A percentile compares a stretch with the other conserved stretches of the same genome.
phyloP scores from a whole-genome alignment of 2,888 invertebrate species.

The Euclidia mi region DNA sequence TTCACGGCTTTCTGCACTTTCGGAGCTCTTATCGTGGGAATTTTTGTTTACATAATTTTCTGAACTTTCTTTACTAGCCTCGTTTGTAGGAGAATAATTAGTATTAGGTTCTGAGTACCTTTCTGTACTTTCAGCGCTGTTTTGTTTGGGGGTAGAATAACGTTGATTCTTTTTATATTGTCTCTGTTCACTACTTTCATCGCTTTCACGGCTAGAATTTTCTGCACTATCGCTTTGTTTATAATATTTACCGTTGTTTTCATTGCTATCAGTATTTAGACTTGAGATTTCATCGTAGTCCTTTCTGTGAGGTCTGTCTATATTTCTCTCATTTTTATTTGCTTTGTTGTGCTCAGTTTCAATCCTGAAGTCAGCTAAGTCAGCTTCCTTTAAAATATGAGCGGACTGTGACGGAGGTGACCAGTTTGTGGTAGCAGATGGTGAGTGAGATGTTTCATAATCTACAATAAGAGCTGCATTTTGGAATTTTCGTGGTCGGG shows the following conservation, averaged over 20 bases:
- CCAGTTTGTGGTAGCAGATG: constrained; percentile 51
- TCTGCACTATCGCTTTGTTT: constrained; percentile 11
- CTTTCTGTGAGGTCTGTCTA: constrained; percentile 46
- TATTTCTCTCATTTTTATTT: constrained; percentile 31
- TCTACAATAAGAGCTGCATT: constrained; percentile 69
- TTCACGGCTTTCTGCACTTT: constrained; percentile 39
- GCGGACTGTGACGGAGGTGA: constrained; percentile 50
- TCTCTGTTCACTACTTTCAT: constrained; percentile 42
- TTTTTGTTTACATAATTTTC: constrained; percentile 33
- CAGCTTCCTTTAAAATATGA: constrained; percentile 64
- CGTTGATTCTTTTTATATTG: constrained; percentile 18
- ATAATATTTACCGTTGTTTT: constrained; percentile 22
- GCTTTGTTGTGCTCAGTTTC: constrained; percentile 70
- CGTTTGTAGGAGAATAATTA: constrained; percentile 20
- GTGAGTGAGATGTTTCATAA: constrained; percentile 72
- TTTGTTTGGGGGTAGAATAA: constrained; percentile 18
- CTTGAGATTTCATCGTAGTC: constrained; percentile 34
- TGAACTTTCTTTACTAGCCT: constrained; percentile 22
- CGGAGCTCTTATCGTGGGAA: constrained; percentile 21
- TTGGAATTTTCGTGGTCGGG: constrained; percentile 49
- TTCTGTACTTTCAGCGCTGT: constrained; percentile 41
- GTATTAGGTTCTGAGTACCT: constrained; percentile 12
- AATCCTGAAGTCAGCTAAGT: constrained; percentile 79
- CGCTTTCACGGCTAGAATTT: constrained; percentile 33
- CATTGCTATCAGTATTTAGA: constrained; percentile 23